A percentile compares a stretch with the other conserved stretches of the same genome.
phyloP scores from a whole-genome alignment of 2,113 vertebrate genomes.

The Desmodus rotundus region DNA sequence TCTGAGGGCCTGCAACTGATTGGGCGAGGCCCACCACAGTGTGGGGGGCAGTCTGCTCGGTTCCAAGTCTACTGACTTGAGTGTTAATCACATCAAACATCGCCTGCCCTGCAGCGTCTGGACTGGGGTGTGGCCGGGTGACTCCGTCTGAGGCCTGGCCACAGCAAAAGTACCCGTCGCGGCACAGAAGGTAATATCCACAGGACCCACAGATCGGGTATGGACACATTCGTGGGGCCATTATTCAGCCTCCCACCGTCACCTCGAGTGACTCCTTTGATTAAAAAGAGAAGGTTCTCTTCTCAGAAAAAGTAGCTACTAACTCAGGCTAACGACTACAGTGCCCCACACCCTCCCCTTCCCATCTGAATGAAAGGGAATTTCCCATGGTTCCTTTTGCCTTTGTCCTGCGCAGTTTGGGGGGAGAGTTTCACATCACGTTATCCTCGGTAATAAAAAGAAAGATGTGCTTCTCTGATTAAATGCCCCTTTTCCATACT shows the following conservation, averaged over 20 bases:
- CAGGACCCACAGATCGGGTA: neutral
- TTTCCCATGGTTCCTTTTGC: conserved; percentile 42
- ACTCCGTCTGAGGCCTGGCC: too few relatives aligned
- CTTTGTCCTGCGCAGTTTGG: conserved; percentile 50
- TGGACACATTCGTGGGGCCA: too few relatives aligned
- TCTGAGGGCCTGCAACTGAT: neutral
- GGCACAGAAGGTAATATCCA: neutral
- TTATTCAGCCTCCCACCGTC: neutral
- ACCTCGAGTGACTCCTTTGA: neutral
- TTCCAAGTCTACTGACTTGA: neutral
- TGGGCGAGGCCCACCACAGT: neutral
- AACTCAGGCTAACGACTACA: conserved; percentile 6
- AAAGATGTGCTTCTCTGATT: conserved; percentile 62
- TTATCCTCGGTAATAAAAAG: conserved; percentile 63
- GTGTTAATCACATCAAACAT: neutral
- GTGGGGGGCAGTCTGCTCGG: neutral
- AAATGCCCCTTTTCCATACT: conserved; percentile 40
- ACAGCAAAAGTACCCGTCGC: neutral
- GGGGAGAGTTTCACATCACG: conserved; percentile 49
- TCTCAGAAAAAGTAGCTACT: conserved; percentile 9
- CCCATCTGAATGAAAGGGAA: conserved; percentile 17
- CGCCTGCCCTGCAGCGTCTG: neutral
- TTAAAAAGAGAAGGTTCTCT: neutral
- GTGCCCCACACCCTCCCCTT: neutral
- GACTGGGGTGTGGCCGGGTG: neutral